Conservation (phyloP, 2,797 vertebrate genomes). For the Sebastes miniatus region DNA sequence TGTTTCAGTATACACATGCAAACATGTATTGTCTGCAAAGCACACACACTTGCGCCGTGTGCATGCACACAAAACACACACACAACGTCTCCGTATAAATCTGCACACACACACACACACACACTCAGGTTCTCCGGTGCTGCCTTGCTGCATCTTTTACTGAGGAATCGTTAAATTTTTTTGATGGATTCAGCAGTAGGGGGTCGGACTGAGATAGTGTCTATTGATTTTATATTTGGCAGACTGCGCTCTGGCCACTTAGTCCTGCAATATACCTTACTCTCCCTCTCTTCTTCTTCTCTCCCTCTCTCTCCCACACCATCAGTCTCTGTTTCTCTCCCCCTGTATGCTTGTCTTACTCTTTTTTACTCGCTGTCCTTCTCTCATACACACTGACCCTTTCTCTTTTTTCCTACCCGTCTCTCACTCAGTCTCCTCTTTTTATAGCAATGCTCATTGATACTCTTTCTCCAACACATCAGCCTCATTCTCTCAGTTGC, state of each 20-base stretch:
- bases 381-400: not conserved
- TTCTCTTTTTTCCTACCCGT: not conserved
- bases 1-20: constrained; percentile 1
- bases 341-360: not conserved
- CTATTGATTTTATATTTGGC: constrained; percentile 86
- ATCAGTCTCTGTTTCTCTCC: constrained; percentile 20
- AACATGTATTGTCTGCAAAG: constrained; percentile 3
- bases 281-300: not conserved
- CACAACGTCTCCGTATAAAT: constrained; percentile 2
- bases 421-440: not conserved
- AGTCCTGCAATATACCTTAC: constrained; percentile 67
- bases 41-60: not conserved
- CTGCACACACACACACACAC: not conserved
- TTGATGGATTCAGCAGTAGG: constrained; percentile 80
- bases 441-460: not conserved
- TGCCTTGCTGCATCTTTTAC: constrained; percentile 72
- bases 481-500: not conserved
- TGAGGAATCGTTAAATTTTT: constrained; percentile 74
- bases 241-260: constrained; percentile 71
- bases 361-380: not conserved
- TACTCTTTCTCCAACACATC: not conserved
- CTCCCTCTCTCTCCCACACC: constrained; percentile 11
- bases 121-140: constrained; percentile 19
- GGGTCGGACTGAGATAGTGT: constrained; percentile 77
- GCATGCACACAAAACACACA: not conserved